Base-by-base conservation (phyloP, 1,140 invertebrate species). In the Melanaphis sacchari region DNA sequence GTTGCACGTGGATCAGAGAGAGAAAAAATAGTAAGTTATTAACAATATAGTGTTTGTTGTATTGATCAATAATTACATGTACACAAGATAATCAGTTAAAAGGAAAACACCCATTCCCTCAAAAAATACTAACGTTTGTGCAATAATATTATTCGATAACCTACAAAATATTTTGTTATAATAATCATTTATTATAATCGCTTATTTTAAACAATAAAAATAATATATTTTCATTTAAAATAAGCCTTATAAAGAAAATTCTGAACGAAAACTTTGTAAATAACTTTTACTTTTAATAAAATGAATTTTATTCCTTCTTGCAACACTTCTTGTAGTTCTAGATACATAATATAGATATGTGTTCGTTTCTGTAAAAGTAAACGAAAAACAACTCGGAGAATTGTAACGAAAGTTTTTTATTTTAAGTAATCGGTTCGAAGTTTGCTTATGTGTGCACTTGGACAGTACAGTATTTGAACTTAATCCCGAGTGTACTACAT, bases 401-500 rank as follows among this genome's bases (percentile, higher is more conserved):
- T 49, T 36, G 43, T 46, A 22, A 15, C n/a, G 31, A 81, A 91
- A 43, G 59, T 91, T 91, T 76, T 90, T 85, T 59, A 31, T 90
- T 59, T 90, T 76, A 66, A 66, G 52, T 54, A 90, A 52, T 90
- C 36, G 38, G 26, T 59, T 40, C 26, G 41, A 90, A 90, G 89
- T 90, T 90, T 66, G 52, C 26, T 22, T 7, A 1, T n/a, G 84
- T 52, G 87, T 89, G 46, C n/a, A 52, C n/a, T 46, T 7, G 46
- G 43, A 52, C 87, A 36, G n/a, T 26, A 11, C 18, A 38, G 85
- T 52, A n/a, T 89, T 52, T 38, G 43, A n/a, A 52, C 87, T 38
- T 52, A 49, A 46, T 91, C 90, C 66, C 90, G 41, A 91, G 66
- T 21, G 90, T 91, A 46, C 90, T 18, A 91, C 49, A 76, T 46